A percentile compares a stretch with the other conserved stretches of the same genome.
phyloP scores from a whole-genome alignment of 30 jellyfish, hydroid and myxozoan species.

The Nemopilema nomurai region DNA sequence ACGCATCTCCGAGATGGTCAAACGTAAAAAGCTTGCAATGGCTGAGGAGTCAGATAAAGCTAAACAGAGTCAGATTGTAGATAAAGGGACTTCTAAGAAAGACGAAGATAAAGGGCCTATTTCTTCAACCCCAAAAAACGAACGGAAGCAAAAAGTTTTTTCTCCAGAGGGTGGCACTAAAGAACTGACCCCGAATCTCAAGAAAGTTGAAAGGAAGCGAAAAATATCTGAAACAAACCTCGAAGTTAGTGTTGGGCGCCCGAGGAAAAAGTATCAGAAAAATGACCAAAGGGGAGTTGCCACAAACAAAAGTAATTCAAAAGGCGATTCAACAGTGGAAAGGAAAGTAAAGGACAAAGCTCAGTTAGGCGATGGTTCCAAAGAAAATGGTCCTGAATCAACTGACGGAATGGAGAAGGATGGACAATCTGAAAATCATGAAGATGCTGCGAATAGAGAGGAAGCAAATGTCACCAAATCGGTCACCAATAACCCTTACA shows the following conservation, averaged over 20 bases:
- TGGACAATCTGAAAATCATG: background rate
- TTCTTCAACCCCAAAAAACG: background rate
- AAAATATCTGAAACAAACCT: background rate
- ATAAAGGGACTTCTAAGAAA: background rate
- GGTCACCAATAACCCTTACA: constrained; percentile 48
- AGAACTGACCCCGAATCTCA: background rate
- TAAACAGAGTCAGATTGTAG: background rate
- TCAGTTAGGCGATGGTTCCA: background rate
- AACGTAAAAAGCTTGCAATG: constrained; percentile 27
- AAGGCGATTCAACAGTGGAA: background rate
- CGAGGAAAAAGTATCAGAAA: background rate
- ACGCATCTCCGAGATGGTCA: constrained; percentile 49
- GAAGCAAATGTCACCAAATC: constrained; percentile 7
- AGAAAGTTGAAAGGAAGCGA: background rate
- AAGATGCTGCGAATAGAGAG: background rate
- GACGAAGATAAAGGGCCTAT: background rate
- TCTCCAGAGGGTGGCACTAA: background rate
- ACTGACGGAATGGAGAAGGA: background rate
- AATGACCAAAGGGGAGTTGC: background rate
- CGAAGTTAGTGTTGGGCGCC: background rate
- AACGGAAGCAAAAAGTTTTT: background rate
- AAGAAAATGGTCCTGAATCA: background rate
- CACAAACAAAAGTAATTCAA: too few relatives aligned
- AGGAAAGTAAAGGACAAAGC: background rate
- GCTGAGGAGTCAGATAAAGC: constrained; percentile 27